A percentile compares a stretch with the other conserved stretches of the same genome.
These are phyloP conservation scores for Physocephala rufipes DNA, from an alignment of 2,888 invertebrate genomes.

Conservation along the genomic window DNA sequence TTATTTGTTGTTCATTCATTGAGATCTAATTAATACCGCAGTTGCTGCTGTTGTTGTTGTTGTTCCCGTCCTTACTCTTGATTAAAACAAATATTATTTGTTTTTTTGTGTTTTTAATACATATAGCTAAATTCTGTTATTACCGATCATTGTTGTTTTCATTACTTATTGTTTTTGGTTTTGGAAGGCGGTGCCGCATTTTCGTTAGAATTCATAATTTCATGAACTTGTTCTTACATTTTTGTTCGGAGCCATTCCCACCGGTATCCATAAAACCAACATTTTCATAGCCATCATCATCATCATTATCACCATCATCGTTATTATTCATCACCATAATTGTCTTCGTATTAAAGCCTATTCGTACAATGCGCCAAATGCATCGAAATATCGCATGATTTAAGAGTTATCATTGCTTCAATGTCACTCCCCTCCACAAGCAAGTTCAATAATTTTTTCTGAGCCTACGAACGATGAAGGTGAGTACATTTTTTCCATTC, in stretches of 20 bases:
- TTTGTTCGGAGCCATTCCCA: neutral
- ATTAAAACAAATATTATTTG: no score
- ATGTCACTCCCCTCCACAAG: neutral
- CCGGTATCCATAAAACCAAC: neutral
- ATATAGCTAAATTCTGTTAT: no score
- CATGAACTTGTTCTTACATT: neutral
- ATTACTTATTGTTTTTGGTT: neutral
- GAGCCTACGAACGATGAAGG: constrained; percentile 15
- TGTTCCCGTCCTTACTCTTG: no score
- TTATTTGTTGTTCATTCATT: no score
- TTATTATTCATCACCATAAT: neutral
- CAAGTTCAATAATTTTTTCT: constrained; percentile 34
- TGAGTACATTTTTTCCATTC: constrained; percentile 21
- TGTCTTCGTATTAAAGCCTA: neutral
- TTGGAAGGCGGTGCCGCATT: neutral
- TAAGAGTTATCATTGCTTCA: neutral
- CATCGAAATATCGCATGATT: neutral
- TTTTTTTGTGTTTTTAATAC: no score
- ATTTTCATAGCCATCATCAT: constrained; percentile 11
- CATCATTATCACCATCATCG: constrained; percentile 6
- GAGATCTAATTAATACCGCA: no score
- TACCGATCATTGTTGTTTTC: constrained; percentile 9
- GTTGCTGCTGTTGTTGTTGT: no score
- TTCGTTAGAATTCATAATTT: neutral
- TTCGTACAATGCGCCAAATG: no score